Conservation (phyloP, 2,797 vertebrate genomes). For the Melanotaenia pygmaea region DNA sequence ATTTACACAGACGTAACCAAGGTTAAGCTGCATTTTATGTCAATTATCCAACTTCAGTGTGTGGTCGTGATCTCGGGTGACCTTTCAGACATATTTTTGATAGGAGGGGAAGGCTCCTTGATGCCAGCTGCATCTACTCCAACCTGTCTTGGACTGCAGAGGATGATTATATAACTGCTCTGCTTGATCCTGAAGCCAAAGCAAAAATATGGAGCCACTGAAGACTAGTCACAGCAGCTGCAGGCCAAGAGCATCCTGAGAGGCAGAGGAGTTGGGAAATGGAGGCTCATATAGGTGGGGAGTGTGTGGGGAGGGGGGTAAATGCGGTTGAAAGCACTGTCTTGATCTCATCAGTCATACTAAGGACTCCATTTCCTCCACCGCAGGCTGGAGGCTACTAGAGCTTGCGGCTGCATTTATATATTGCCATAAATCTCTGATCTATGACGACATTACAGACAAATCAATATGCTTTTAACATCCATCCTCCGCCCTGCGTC, state of each 20-base stretch:
- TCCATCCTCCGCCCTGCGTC: constrained; percentile 79
- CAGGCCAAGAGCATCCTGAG: constrained; percentile 64
- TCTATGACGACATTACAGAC: constrained; percentile 84
- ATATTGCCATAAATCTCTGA: constrained; percentile 82
- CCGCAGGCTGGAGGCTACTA: constrained; percentile 71
- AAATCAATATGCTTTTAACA: constrained; percentile 89
- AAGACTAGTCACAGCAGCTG: constrained; percentile 61
- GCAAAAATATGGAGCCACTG: constrained; percentile 56
- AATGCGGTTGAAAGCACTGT: constrained; percentile 68
- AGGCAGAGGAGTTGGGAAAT: constrained; percentile 63
- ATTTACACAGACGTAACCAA: constrained; percentile 21
- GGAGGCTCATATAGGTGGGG: constrained; percentile 32
- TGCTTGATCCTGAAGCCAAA: constrained; percentile 61
- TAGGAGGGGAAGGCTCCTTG: constrained; percentile 36
- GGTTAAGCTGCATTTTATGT: constrained; percentile 54
- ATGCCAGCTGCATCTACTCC: constrained; percentile 21
- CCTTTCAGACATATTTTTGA: constrained; percentile 62
- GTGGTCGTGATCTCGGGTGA: constrained; percentile 59
- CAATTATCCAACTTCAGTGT: constrained; percentile 36
- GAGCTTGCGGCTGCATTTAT: constrained; percentile 78
- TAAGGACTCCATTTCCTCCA: constrained; percentile 81
- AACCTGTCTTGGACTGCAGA: constrained; percentile 47
- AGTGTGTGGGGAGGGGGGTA: constrained; percentile 14
- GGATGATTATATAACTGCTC: constrained; percentile 43
- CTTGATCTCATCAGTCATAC: constrained; percentile 81